Evolutionary conservation across 1,140 invertebrate species (phyloP), one percentile per base, ranked within the genome.

Genomic region (Bombus pascuorum): DNA sequence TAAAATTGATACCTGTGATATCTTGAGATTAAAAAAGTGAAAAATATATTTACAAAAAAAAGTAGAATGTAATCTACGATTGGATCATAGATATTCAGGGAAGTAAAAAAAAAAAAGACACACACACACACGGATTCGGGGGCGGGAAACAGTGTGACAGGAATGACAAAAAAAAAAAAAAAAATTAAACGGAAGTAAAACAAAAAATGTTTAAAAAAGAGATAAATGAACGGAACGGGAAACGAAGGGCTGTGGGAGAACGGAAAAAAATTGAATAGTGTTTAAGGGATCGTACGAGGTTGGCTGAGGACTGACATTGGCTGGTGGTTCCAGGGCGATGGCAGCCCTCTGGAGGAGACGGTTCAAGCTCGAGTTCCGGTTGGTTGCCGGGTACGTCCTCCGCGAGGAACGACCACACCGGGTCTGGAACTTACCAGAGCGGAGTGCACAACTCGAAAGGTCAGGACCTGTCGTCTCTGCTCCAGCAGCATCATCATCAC

Each of bases 321-420:
- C 95, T 95, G 95, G 94, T 95, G 95, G 95, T 95, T 95, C 95
- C 95, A 95, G 94, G 94, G 94, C 94, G 94, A 92, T 95, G 94
- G 95, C 95, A 95, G 95, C 94, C 95, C 95, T 95, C 94, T 89
- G 94, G 92, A 91, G 95, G 94, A 91, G 94, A 95, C 83, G 94
- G 93, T 92, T 94, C 94, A 91, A 93, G 93, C 90, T 93, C 94
- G 91, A 93, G 92, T 93, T 94, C 94, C 90, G 94, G 92, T 88
- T 95, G 95, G 94, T 91, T 92, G 83, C 93, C 91, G 84, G 92
- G 92, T 57, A 86, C 91, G 79, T 92, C 93, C 77, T 93, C 93
- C 87, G 77, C 91, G 88, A 92, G 89, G 89, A 93, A 91, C 91
- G 93, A 94, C 62, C 92, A 91, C 80, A 78, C 91, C 86, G 91